A percentile compares a stretch with the other conserved stretches of the same genome.
phyloP scores from a whole-genome alignment of 2,797 vertebrate genomes.

The Tokudaia muenninki region DNA sequence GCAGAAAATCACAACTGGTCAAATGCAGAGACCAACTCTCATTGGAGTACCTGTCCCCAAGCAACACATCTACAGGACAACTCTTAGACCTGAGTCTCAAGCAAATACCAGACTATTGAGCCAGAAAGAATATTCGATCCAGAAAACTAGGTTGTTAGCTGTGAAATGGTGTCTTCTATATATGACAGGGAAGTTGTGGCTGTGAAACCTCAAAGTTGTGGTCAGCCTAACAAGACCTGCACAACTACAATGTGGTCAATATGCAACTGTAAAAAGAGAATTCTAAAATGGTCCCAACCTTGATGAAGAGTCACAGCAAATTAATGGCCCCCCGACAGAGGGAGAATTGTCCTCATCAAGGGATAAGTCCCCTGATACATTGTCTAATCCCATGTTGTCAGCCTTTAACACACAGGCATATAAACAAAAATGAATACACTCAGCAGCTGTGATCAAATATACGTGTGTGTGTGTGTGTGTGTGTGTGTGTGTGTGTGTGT shows the following conservation, averaged over 20 bases:
- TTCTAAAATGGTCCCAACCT: neutral
- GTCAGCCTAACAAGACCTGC: neutral
- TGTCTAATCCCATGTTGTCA: neutral
- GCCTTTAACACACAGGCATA: neutral
- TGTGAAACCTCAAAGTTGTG: neutral
- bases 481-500: neutral
- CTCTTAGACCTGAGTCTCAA: neutral
- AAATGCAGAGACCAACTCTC: neutral
- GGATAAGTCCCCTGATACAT: neutral
- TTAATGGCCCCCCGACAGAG: neutral
- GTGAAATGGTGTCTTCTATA: neutral
- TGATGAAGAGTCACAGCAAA: neutral
- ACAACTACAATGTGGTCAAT: neutral
- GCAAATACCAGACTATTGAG: neutral
- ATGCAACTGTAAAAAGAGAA: neutral
- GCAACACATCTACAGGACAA: neutral
- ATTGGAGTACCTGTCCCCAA: neutral
- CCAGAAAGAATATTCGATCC: neutral
- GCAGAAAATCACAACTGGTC: neutral
- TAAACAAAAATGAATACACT: neutral
- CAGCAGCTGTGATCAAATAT: neutral
- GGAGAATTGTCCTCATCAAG: neutral
- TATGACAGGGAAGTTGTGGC: neutral
- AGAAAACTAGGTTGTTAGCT: neutral
- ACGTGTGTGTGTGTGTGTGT: neutral